Percentiles rank a stretch among this genome's conserved stretches.
Evolutionary conservation across 1,140 invertebrate species (phyloP).

Genomic region (Glossosoma conforme): DNA sequence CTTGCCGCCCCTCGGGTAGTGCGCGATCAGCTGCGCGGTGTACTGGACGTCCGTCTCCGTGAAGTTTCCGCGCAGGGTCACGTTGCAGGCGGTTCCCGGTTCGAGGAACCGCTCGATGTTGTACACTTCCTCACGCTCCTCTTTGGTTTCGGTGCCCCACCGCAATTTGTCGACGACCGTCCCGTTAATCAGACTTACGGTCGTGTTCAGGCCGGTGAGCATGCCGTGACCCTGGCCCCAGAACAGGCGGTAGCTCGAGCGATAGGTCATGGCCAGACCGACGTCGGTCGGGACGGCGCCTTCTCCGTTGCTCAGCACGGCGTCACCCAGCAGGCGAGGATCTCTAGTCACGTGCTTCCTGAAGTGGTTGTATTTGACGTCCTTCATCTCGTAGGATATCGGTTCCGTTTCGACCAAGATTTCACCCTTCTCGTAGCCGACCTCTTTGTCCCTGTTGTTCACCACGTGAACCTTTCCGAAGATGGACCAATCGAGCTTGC

Average conservation of each 20-base stretch:
- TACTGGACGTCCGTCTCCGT: constrained; percentile 69
- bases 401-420: constrained; percentile 75
- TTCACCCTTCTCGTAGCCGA: constrained; percentile 61
- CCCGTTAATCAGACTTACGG: constrained; percentile 57
- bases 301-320: constrained; percentile 58
- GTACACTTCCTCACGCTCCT: constrained; percentile 54
- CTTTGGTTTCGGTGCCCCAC: constrained; percentile 61
- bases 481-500: constrained; percentile 59
- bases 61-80: constrained; percentile 66
- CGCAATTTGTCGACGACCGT: constrained; percentile 54
- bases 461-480: constrained; percentile 64
- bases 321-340: constrained; percentile 53
- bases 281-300: constrained; percentile 50
- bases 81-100: constrained; percentile 73
- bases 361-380: constrained; percentile 56
- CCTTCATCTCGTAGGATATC: constrained; percentile 63
- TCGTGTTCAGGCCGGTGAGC: constrained; percentile 66
- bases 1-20: constrained; percentile 59
- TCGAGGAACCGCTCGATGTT: constrained; percentile 58
- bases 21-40: constrained; percentile 61
- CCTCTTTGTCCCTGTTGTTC: constrained; percentile 55
- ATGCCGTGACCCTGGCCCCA: constrained; percentile 76
- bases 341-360: constrained; percentile 53
- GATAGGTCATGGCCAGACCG: constrained; percentile 65
- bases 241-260: constrained; percentile 61